These are phyloP conservation scores for Astreopora myriophthalma DNA, from an alignment of 64 coral and sea anemone species.

Conservation along the genomic window DNA sequence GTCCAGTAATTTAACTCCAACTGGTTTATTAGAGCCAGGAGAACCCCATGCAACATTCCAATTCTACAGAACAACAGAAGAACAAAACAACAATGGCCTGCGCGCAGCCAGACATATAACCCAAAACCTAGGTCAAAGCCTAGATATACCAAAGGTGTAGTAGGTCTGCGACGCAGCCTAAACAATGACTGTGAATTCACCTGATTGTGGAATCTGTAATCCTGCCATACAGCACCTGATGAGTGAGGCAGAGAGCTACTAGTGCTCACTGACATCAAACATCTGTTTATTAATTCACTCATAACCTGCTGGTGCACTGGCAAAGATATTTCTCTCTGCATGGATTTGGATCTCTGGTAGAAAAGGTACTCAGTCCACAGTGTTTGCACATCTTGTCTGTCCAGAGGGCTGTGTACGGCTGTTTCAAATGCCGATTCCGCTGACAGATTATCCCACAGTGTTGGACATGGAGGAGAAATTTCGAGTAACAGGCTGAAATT, in stretches of 20 bases:
- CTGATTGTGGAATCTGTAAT: constrained; percentile 96
- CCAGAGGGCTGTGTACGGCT: constrained; percentile 82
- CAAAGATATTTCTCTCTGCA: not conserved
- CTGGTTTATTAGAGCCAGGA: no score
- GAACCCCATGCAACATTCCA: no score
- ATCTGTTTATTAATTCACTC: constrained; percentile 85
- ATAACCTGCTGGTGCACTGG: constrained; percentile 17
- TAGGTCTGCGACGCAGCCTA: no score
- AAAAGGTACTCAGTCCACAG: constrained; percentile 93
- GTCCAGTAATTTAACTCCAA: no score
- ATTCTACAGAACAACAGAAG: no score
- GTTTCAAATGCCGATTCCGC: constrained; percentile 79
- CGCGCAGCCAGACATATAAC: no score
- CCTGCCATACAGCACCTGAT: constrained; percentile 74
- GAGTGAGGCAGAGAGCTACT: constrained; percentile 61
- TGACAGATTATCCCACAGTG: not conserved
- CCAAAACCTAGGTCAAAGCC: no score
- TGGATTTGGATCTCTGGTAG: constrained; percentile 68
- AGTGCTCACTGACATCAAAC: constrained; percentile 75
- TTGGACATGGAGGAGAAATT: constrained; percentile 34
- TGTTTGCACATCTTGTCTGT: constrained; percentile 60
- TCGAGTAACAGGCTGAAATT: constrained; percentile 80
- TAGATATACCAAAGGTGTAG: no score
- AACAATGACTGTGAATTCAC: constrained; percentile 22
- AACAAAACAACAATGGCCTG: no score